Conservation (phyloP, 2,113 vertebrate species). For the Crotalus tigris region DNA sequence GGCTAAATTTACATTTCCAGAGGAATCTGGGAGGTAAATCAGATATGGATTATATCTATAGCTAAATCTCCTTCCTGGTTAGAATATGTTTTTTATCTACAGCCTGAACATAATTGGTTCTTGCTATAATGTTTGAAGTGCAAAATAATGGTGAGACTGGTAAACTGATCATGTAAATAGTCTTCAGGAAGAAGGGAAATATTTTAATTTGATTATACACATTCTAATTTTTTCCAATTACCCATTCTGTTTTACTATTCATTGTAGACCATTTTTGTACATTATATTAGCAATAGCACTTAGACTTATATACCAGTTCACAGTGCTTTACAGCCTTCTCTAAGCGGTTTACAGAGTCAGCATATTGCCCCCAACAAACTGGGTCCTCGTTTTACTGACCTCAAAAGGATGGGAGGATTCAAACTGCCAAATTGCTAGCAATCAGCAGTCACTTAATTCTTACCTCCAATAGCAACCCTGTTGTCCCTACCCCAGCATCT, state of each 20-base stretch:
- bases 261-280: neutral
- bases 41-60: neutral
- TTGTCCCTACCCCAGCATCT: neutral
- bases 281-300: neutral
- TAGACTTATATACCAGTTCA: neutral
- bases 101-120: neutral
- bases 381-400: neutral
- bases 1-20: neutral
- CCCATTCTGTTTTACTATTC: neutral
- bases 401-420: neutral
- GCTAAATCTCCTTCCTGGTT: neutral
- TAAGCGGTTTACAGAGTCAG: neutral
- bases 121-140: neutral
- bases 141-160: no score
- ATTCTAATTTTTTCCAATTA: conserved; percentile 9
- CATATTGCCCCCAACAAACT: neutral
- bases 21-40: neutral
- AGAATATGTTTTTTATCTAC: neutral
- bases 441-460: neutral
- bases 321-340: neutral
- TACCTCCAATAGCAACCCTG: neutral
- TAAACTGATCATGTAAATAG: neutral
- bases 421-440: neutral
- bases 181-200: neutral
- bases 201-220: neutral